These are phyloP conservation scores for Dicrurus megarhynchus DNA, from an alignment of 2,113 vertebrate species.

Conservation along the genomic window DNA sequence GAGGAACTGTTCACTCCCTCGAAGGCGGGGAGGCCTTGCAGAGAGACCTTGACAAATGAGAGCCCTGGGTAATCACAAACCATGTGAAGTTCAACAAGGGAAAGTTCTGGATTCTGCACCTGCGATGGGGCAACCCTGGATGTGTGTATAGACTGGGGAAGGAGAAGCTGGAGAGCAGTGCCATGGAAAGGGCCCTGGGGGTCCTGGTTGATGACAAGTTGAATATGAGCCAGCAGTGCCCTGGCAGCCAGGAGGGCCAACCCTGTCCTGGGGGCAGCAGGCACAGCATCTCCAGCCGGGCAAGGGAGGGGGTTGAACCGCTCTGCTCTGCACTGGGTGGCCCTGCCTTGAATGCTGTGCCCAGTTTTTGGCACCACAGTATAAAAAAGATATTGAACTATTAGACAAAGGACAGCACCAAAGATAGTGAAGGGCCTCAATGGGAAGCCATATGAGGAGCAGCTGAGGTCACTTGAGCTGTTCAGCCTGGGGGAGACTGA, in stretches of 20 bases:
- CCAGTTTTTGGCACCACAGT: background rate
- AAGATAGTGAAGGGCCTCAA: accelerated
- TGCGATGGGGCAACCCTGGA: background rate
- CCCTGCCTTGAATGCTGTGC: accelerated
- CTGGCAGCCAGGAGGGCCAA: background rate
- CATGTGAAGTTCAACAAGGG: background rate
- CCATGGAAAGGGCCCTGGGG: accelerated
- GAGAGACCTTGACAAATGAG: background rate
- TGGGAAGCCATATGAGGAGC: accelerated
- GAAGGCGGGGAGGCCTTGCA: background rate
- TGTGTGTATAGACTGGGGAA: background rate
- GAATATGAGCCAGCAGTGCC: background rate
- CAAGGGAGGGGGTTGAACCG: accelerated
- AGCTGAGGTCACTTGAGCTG: background rate
- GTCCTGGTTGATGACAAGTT: accelerated
- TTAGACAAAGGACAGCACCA: background rate
- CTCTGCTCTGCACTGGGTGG: accelerated
- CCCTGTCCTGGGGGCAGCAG: background rate
- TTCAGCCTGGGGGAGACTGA: background rate
- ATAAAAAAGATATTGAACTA: background rate
- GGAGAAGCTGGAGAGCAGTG: background rate
- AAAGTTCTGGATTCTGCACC: background rate
- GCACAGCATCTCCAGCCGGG: accelerated
- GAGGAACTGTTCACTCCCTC: background rate
- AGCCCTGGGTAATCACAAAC: background rate